A percentile compares a stretch with the other conserved stretches of the same genome.
Conservation (phyloP, 2,888 invertebrate genomes). For the Theretra japonica region DNA sequence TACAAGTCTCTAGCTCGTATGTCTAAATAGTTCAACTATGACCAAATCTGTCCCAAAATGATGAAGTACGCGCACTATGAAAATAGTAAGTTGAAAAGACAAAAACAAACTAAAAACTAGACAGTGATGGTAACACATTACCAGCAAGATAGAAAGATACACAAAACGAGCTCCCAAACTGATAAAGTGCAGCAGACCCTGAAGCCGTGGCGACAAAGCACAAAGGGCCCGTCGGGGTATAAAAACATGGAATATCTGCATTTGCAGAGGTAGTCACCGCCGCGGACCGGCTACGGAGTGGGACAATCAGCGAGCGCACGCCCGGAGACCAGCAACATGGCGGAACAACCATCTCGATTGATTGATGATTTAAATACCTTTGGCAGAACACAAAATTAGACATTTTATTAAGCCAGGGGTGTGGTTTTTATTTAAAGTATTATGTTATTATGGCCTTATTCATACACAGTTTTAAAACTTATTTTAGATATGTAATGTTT, state of each 20-base stretch:
- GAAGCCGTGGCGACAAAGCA: constrained; percentile 20
- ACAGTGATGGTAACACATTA: not conserved
- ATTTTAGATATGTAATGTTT: too few species aligned
- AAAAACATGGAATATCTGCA: constrained; percentile 26
- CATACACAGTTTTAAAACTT: too few species aligned
- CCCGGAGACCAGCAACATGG: not conserved
- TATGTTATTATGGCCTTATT: too few species aligned
- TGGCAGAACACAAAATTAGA: too few species aligned
- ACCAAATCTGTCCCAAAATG: not conserved
- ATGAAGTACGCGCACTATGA: too few species aligned
- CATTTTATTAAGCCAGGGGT: too few species aligned
- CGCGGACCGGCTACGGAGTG: constrained; percentile 22
- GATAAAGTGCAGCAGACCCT: constrained; percentile 26
- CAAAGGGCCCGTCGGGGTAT: constrained; percentile 29
- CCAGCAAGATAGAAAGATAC: constrained; percentile 2
- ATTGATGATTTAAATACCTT: too few species aligned
- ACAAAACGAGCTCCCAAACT: constrained; percentile 21
- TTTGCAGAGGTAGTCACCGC: constrained; percentile 12
- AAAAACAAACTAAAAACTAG: not conserved
- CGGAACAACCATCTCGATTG: not conserved
- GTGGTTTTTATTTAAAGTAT: too few species aligned
- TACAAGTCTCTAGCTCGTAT: too few species aligned
- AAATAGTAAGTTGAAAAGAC: not conserved
- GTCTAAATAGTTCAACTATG: not conserved
- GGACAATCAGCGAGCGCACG: constrained; percentile 12